phyloP scores from a whole-genome alignment of 2,888 invertebrate genomes.

The Stenoptilia bipunctidactyla region DNA sequence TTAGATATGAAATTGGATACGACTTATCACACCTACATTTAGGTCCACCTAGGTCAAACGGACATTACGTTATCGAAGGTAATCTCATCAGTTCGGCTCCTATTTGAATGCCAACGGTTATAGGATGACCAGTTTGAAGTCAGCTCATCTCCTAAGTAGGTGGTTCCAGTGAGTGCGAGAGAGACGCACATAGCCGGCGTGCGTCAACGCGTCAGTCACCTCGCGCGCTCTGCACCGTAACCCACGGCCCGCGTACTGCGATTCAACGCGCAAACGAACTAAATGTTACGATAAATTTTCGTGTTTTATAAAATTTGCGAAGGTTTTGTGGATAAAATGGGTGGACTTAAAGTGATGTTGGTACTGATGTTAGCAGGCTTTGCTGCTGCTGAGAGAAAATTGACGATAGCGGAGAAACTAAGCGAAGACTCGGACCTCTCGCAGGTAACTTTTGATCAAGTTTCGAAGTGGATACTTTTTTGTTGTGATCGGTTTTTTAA shows the following conservation, averaged over 20 bases:
- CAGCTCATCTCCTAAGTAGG: neutral
- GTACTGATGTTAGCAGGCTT: slow-evolving; percentile 45
- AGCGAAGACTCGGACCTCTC: slow-evolving; percentile 75
- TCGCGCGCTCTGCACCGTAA: slow-evolving; percentile 11
- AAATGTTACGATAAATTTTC: neutral
- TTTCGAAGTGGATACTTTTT: slow-evolving; percentile 9
- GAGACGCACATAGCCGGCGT: slow-evolving; percentile 30
- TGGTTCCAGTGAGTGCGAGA: slow-evolving; percentile 25
- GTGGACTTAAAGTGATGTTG: slow-evolving; percentile 46
- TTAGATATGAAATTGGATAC: too few relatives aligned
- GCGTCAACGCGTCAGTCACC: slow-evolving; percentile 39
- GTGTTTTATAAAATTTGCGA: slow-evolving; percentile 15
- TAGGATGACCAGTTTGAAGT: neutral
- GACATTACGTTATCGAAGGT: too few relatives aligned
- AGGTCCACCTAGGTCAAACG: too few relatives aligned
- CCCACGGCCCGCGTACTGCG: neutral
- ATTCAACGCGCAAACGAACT: neutral
- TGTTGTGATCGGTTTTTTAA: slow-evolving; percentile 3
- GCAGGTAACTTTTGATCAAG: slow-evolving; percentile 64
- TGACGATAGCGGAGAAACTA: slow-evolving; percentile 74
- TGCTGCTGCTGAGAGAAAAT: slow-evolving; percentile 43
- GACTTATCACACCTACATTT: too few relatives aligned
- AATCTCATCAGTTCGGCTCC: too few relatives aligned
- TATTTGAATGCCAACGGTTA: slow-evolving; percentile 1
- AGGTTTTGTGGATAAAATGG: slow-evolving; percentile 33